Conservation (phyloP, 2,888 invertebrate species). For the Pecten maximus region DNA sequence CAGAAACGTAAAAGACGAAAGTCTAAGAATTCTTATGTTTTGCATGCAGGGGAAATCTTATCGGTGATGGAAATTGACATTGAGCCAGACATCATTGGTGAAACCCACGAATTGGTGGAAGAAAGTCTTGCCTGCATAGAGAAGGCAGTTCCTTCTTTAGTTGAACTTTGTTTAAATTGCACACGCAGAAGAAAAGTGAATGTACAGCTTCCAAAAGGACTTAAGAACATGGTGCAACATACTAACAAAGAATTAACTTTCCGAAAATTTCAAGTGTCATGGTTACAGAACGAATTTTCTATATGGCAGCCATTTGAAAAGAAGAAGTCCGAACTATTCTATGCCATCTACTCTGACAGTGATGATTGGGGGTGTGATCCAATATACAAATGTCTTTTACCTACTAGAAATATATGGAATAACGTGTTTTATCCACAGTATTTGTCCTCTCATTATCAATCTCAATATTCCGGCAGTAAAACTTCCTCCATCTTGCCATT, state of each 20-base stretch:
- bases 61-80: slow-evolving; percentile 28
- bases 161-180: slow-evolving; percentile 57
- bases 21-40: background rate
- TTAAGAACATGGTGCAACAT: slow-evolving; percentile 37
- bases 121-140: background rate
- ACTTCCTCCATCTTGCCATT: slow-evolving; percentile 16
- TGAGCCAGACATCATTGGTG: slow-evolving; percentile 35
- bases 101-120: slow-evolving; percentile 31
- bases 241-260: slow-evolving; percentile 31
- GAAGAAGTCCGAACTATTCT: background rate
- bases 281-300: slow-evolving; percentile 54
- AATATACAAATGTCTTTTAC: background rate
- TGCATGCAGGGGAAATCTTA: slow-evolving; percentile 29
- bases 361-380: background rate
- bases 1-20: slow-evolving; percentile 40
- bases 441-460: background rate
- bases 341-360: background rate
- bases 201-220: slow-evolving; percentile 17
- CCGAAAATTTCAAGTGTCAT: slow-evolving; percentile 54
- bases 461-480: background rate
- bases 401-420: slow-evolving; percentile 41
- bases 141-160: slow-evolving; percentile 58
- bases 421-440: slow-evolving; percentile 25
- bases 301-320: background rate
- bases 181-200: background rate